phyloP scores from a whole-genome alignment of 1,140 invertebrate genomes.

The Brevipalpus yothersi region DNA sequence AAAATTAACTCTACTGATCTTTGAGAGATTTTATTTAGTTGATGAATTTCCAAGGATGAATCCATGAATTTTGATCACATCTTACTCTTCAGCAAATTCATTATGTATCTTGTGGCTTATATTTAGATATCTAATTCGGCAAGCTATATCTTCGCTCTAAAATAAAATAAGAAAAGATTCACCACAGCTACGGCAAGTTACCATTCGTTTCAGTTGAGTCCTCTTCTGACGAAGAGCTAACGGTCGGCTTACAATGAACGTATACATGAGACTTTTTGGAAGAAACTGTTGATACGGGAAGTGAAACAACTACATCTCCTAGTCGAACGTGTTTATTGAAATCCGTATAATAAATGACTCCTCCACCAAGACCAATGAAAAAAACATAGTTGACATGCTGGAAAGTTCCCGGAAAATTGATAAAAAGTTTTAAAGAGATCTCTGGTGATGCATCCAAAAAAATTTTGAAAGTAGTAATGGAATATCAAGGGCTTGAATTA shows the following conservation, averaged over 20 bases:
- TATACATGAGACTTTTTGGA: slow-evolving; percentile 10
- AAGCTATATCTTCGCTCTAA: too few species aligned
- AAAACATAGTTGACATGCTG: slow-evolving; percentile 88
- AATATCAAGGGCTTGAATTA: too few species aligned
- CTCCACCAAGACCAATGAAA: slow-evolving; percentile 81
- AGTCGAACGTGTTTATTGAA: slow-evolving; percentile 74
- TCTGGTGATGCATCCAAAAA: neutral
- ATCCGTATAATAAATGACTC: slow-evolving; percentile 91
- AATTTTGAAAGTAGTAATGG: too few species aligned
- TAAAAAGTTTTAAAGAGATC: slow-evolving; percentile 6
- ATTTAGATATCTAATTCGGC: too few species aligned
- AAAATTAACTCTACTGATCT: too few species aligned
- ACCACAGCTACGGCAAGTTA: too few species aligned
- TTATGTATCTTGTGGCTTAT: too few species aligned
- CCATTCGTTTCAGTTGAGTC: neutral
- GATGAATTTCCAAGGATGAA: too few species aligned
- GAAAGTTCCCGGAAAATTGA: slow-evolving; percentile 26
- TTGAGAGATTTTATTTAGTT: too few species aligned
- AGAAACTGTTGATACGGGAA: slow-evolving; percentile 21
- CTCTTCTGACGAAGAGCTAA: slow-evolving; percentile 5
- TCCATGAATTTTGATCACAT: too few species aligned
- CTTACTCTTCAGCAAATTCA: too few species aligned
- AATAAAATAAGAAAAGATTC: too few species aligned
- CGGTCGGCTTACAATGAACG: slow-evolving; percentile 11
- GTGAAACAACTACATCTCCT: slow-evolving; percentile 84